These are phyloP conservation scores for Xyliphius kryptos DNA, from an alignment of 2,113 vertebrate species.

Conservation along the genomic window DNA sequence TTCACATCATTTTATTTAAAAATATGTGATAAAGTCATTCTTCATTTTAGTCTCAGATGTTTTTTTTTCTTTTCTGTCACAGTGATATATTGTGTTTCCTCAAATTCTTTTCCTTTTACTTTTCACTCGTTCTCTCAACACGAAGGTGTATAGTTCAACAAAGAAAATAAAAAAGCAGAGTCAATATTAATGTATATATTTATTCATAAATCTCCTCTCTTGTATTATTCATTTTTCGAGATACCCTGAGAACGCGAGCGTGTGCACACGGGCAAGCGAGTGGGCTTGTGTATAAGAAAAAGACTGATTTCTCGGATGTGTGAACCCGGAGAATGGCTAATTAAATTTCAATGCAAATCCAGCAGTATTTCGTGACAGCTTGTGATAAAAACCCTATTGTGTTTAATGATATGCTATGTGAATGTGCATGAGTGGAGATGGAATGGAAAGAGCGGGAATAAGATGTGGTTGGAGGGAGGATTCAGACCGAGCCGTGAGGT, in stretches of 20 bases:
- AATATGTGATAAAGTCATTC: too few relatives aligned
- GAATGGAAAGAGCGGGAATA: constrained; percentile 55
- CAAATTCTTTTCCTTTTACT: constrained; percentile 5
- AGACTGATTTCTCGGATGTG: constrained; percentile 65
- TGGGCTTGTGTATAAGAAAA: constrained; percentile 31
- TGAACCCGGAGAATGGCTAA: constrained; percentile 65
- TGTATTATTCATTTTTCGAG: constrained; percentile 27
- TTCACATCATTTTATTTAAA: too few relatives aligned
- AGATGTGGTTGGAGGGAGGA: neutral
- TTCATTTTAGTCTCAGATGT: too few relatives aligned
- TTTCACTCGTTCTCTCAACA: constrained; percentile 14
- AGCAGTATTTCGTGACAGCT: constrained; percentile 68
- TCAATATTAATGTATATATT: constrained; percentile 32
- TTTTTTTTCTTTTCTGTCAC: constrained; percentile 3
- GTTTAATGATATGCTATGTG: constrained; percentile 75
- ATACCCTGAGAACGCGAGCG: constrained; percentile 24
- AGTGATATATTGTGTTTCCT: constrained; percentile 14
- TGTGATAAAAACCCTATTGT: constrained; percentile 75
- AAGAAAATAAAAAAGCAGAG: neutral
- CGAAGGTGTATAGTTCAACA: neutral
- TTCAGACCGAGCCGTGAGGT: constrained; percentile 7
- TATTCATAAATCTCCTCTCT: constrained; percentile 35
- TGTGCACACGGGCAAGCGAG: constrained; percentile 4
- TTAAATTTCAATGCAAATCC: constrained; percentile 76
- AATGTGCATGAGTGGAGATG: constrained; percentile 66